Evolutionary conservation across 2,113 vertebrate species (phyloP), one percentile per base, ranked within the genome.

Genomic region (Numida meleagris): DNA sequence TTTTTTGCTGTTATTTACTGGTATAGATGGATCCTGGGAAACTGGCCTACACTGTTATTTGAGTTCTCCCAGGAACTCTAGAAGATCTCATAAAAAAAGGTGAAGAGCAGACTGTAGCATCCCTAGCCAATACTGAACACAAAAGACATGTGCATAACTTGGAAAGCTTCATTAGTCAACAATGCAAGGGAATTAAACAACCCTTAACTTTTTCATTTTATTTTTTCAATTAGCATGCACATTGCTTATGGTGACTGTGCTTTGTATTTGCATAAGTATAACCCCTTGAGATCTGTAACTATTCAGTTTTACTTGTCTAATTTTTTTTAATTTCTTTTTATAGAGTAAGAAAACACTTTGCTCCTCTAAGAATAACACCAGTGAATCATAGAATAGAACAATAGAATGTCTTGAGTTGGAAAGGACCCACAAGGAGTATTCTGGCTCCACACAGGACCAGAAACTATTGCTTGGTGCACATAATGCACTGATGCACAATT

Each of bases 201-300:
- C 5, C 16, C 18, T 95, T 81, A 0, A 0, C 3, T 10, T 31
- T 55, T 51, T 68, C 43, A 62, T 71, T 5, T 1, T 21, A 2
- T 59, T 21, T 58, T 42, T 76, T 12, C 46, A 79, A 85, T 88
- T 74, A 33, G 36, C 51, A 40, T 45, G 27, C 40, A 16, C 16
- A 33, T 48, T 84, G 31, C 31, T 73, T 59, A 62, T 71, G 33
- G n/a, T 59, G 65, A 59, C 50, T 71, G 17, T 89, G 36, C 29
- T 90, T 74, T 63, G 12, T 78, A 83, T 90, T 83, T 96, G 73
- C 75, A 93, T 83, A 74, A 82, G 75, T 42, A 77, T 91, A 88
- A 83, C 4, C 38, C 48, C 65, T 86, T 91, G 51, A 74, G 42
- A 87, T 70, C 38, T 68, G 11, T 23, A 72, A 55, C 85, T 79